These are phyloP conservation scores for Schizaphis graminum DNA, from an alignment of 2,888 invertebrate genomes.

Conservation along the genomic window DNA sequence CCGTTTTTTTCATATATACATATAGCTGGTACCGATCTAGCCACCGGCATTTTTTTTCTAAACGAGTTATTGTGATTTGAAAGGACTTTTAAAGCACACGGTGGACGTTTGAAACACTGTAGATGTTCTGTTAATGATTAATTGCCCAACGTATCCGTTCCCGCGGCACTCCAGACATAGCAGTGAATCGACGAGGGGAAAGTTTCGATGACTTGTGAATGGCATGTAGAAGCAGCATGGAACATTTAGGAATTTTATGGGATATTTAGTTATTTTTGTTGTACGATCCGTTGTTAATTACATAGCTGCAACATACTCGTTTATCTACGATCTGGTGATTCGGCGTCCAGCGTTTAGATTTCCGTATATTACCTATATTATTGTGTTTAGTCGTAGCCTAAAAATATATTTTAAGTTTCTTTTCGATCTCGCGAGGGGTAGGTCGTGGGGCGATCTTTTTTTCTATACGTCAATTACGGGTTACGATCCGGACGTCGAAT, in stretches of 20 bases:
- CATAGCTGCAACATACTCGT: not conserved
- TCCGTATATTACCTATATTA: not conserved
- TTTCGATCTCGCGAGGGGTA: not conserved
- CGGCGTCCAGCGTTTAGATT: not conserved
- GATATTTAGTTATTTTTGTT: not conserved
- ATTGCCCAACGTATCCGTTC: not conserved
- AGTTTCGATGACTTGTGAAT: not conserved
- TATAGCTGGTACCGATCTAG: not conserved
- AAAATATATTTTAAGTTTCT: not conserved
- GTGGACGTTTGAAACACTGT: not conserved
- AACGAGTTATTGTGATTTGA: not conserved
- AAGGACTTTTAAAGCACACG: not conserved
- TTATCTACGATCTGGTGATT: not conserved
- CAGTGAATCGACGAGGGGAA: not conserved
- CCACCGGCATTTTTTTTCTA: not conserved
- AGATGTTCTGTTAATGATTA: not conserved
- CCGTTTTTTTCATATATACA: conserved; percentile 1
- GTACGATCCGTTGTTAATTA: not conserved
- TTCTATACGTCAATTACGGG: not conserved
- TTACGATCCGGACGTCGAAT: not conserved
- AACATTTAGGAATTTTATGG: not conserved
- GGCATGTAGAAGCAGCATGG: not conserved
- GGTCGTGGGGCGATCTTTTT: not conserved
- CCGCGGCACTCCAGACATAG: too few species aligned
- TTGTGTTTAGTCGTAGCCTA: not conserved